Percentiles rank a stretch among this genome's conserved stretches.
Conservation (phyloP, 2,888 invertebrate genomes). For the Bembecia ichneumoniformis region DNA sequence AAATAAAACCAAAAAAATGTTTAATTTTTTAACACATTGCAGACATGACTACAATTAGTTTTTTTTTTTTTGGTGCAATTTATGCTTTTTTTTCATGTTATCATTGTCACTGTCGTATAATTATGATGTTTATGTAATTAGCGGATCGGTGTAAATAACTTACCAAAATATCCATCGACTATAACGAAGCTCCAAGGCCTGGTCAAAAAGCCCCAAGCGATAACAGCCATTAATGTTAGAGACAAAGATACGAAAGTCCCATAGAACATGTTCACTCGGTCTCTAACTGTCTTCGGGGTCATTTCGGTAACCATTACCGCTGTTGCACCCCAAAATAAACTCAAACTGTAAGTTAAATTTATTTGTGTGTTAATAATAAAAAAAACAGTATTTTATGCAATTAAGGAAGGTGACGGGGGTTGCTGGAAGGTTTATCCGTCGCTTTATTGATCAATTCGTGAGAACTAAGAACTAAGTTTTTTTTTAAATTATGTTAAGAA, state of each 20-base stretch:
- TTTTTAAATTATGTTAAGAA: too few species aligned
- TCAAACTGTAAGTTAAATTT: constrained; percentile 23
- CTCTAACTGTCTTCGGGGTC: constrained; percentile 27
- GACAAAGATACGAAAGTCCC: constrained; percentile 28
- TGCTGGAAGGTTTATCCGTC: too few species aligned
- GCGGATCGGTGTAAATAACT: background rate
- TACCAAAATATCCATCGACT: constrained; percentile 31
- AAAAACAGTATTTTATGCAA: too few species aligned
- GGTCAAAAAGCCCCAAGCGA: constrained; percentile 33
- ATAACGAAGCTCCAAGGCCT: constrained; percentile 20
- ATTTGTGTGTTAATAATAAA: background rate
- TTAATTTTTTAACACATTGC: too few species aligned
- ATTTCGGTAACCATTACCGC: constrained; percentile 32
- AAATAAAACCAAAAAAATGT: too few species aligned
- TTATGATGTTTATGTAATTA: too few species aligned
- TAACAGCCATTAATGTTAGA: constrained; percentile 21
- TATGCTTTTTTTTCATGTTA: background rate
- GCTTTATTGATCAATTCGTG: too few species aligned
- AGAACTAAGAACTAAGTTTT: too few species aligned
- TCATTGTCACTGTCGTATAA: too few species aligned
- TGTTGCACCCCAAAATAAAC: constrained; percentile 28
- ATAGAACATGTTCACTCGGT: constrained; percentile 25
- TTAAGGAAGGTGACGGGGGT: too few species aligned
- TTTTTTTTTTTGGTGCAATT: background rate
- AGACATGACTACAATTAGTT: background rate